Conservation (phyloP, 1,140 invertebrate genomes). For the Drosophila nigrodunni region DNA sequence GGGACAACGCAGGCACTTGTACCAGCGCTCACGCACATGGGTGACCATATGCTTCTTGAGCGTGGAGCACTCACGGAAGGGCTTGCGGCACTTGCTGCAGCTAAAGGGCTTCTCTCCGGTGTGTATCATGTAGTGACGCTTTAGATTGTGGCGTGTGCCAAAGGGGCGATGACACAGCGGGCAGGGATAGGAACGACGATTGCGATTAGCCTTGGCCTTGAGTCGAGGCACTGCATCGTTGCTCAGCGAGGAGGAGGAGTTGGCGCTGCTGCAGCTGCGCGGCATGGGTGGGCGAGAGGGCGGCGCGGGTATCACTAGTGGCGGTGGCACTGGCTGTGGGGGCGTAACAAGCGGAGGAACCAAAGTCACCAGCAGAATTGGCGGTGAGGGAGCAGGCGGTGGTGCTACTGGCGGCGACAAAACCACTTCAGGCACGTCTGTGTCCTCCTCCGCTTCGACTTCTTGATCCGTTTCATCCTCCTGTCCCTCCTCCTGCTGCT, state of each 20-base stretch:
- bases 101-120: slow-evolving; percentile 81
- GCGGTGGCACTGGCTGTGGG: not conserved
- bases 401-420: not conserved
- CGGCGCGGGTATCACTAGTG: not conserved
- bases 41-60: slow-evolving; percentile 83
- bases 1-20: slow-evolving; percentile 73
- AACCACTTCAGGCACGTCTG: not conserved
- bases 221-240: slow-evolving; percentile 43
- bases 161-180: slow-evolving; percentile 77
- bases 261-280: slow-evolving; percentile 65
- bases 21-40: slow-evolving; percentile 75
- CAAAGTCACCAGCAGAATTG: slow-evolving; percentile 53
- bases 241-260: slow-evolving; percentile 70
- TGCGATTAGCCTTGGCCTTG: slow-evolving; percentile 20
- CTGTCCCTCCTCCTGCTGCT: slow-evolving; percentile 5
- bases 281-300: slow-evolving; percentile 43
- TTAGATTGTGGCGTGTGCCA: slow-evolving; percentile 81
- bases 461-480: not conserved
- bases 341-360: slow-evolving; percentile 27
- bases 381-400: slow-evolving; percentile 10
- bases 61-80: slow-evolving; percentile 78
- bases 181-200: slow-evolving; percentile 64
- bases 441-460: not conserved
- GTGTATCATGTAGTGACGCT: slow-evolving; percentile 83
- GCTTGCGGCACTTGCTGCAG: slow-evolving; percentile 77